A percentile compares a stretch with the other conserved stretches of the same genome.
These are phyloP conservation scores for Troides oblongomaculatus DNA, from an alignment of 2,888 invertebrate genomes.

Conservation along the genomic window DNA sequence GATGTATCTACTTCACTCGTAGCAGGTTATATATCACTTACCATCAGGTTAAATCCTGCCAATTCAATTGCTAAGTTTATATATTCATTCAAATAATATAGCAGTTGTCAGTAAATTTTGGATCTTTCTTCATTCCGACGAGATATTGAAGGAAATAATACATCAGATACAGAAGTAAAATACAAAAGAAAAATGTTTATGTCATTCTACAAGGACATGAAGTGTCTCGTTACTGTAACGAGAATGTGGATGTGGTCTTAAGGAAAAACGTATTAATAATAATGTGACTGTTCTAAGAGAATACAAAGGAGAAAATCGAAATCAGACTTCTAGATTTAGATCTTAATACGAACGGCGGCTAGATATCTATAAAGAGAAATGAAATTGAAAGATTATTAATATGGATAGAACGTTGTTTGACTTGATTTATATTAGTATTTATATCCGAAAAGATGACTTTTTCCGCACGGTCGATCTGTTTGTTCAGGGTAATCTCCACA, in stretches of 20 bases:
- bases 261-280: slow-evolving; percentile 2
- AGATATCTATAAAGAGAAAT: no score
- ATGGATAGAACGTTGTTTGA: no score
- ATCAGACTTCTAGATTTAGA: neutral
- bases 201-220: neutral
- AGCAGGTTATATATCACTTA: no score
- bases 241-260: neutral
- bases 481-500: no score
- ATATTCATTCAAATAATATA: neutral
- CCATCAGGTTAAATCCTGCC: no score
- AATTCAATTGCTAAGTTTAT: no score
- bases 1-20: no score
- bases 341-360: neutral
- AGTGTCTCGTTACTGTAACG: neutral
- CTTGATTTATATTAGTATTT: no score
- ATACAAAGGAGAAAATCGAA: neutral
- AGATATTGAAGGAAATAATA: neutral
- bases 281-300: neutral
- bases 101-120: neutral
- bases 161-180: neutral
- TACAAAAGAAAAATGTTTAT: neutral
- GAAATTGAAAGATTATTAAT: no score
- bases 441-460: no score
- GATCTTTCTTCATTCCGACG: neutral
- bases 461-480: no score